Percentiles rank a stretch among this genome's conserved stretches.
Evolutionary conservation across 1,140 invertebrate genomes (phyloP).

Genomic region (Aethina tumida): DNA sequence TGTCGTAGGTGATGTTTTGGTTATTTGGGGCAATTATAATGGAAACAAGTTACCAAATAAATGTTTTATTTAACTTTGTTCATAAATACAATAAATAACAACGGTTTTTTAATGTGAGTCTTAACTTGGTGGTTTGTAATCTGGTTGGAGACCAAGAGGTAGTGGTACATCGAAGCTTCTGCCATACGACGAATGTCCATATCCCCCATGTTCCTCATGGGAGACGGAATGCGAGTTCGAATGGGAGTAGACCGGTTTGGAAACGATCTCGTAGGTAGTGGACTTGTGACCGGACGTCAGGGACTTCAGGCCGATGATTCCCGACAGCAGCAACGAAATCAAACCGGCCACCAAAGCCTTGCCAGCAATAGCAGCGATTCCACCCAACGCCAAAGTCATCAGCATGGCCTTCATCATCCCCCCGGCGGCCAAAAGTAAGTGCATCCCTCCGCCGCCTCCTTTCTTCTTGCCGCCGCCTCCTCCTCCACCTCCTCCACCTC

Average conservation of each 20-base stretch:
- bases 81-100: too few species aligned
- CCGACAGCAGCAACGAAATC: constrained; percentile 67
- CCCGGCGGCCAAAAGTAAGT: constrained; percentile 46
- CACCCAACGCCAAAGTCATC: constrained; percentile 62
- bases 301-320: constrained; percentile 65
- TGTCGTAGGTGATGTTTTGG: too few species aligned
- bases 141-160: constrained; percentile 28
- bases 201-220: constrained; percentile 47
- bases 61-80: too few species aligned
- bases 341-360: constrained; percentile 75
- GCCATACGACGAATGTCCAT: constrained; percentile 46
- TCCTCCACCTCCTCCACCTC: constrained; percentile 37
- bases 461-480: constrained; percentile 44
- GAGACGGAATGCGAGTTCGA: constrained; percentile 60
- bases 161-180: constrained; percentile 36
- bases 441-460: constrained; percentile 46
- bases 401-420: constrained; percentile 63
- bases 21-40: too few species aligned
- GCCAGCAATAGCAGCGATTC: constrained; percentile 63
- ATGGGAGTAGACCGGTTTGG: constrained; percentile 66
- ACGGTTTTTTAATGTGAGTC: too few species aligned
- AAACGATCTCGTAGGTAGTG: constrained; percentile 74
- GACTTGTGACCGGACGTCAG: constrained; percentile 55
- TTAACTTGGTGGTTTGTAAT: constrained; percentile 24
- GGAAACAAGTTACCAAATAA: too few species aligned